Percentiles rank a stretch among this genome's conserved stretches.
phyloP scores from a whole-genome alignment of 2,888 invertebrate genomes.

The Agriotes lineatus region DNA sequence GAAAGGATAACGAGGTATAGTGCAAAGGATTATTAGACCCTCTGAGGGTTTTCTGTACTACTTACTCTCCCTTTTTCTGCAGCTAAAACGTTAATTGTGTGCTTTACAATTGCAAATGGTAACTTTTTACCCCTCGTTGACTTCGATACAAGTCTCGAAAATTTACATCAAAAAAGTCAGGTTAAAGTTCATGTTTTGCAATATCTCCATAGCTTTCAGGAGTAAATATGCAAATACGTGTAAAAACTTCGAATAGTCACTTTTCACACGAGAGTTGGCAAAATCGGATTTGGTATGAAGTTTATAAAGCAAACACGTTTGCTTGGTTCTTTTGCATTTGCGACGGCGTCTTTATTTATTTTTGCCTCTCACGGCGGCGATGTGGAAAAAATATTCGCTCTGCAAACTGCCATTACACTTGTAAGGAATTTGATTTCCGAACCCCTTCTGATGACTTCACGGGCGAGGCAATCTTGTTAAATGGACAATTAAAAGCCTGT shows the following conservation, averaged over 20 bases:
- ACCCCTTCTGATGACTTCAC: constrained; percentile 17
- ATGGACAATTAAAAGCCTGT: constrained; percentile 54
- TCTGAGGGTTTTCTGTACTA: constrained; percentile 13
- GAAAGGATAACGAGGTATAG: constrained; percentile 35
- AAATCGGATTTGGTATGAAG: constrained; percentile 54
- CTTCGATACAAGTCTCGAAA: neutral
- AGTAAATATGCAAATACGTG: constrained; percentile 39
- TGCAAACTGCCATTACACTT: neutral
- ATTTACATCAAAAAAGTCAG: constrained; percentile 10
- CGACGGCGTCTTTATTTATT: neutral
- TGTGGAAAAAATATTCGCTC: neutral
- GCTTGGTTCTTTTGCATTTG: neutral
- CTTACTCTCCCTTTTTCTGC: neutral
- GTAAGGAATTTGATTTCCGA: constrained; percentile 34
- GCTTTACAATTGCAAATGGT: constrained; percentile 8
- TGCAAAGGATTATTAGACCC: constrained; percentile 20
- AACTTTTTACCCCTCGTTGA: neutral
- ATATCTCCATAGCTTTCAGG: constrained; percentile 7
- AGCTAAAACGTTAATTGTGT: constrained; percentile 18
- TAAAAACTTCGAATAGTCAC: constrained; percentile 52
- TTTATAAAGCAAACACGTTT: constrained; percentile 37
- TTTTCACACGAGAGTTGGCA: constrained; percentile 54
- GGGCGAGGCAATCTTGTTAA: constrained; percentile 29
- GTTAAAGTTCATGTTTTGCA: neutral
- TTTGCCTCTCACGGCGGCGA: neutral